These are phyloP conservation scores for Chironex yamaguchii DNA, from an alignment of 30 jellyfish, hydroid and myxozoan genomes.

Conservation along the genomic window DNA sequence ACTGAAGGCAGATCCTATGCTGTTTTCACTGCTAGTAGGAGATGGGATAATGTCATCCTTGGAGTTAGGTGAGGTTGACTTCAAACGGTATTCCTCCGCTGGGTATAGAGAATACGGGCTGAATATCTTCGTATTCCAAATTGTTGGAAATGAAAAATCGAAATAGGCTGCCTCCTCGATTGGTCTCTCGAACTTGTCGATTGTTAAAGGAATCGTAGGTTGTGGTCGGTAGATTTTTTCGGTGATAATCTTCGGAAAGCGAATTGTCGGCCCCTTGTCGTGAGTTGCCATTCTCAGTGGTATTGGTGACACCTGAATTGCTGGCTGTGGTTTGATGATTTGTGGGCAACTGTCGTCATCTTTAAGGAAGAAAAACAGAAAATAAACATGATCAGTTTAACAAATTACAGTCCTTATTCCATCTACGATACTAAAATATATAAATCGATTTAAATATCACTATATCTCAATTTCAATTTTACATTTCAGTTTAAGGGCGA, in stretches of 20 bases:
- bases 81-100: conserved; percentile 29
- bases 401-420: too few species aligned
- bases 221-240: conserved; percentile 25
- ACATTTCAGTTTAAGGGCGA: too few species aligned
- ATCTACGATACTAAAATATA: too few species aligned
- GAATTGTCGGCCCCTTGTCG: not conserved
- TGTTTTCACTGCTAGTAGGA: conserved; percentile 81
- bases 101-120: conserved; percentile 8
- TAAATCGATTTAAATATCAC: too few species aligned
- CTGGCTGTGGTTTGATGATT: not conserved
- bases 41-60: conserved; percentile 84
- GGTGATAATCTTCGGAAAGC: not conserved
- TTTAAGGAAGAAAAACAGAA: too few species aligned
- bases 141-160: conserved; percentile 75
- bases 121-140: conserved; percentile 49
- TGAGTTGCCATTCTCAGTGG: not conserved
- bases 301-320: not conserved
- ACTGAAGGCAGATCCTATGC: conserved; percentile 78
- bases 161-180: conserved; percentile 71
- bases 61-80: conserved; percentile 68
- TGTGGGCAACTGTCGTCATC: not conserved
- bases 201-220: conserved; percentile 74
- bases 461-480: too few species aligned
- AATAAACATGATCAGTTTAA: too few species aligned
- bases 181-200: conserved; percentile 68